phyloP scores from a whole-genome alignment of 37 sponge, comb jelly and placozoan species.

The Tethya wilhelma region DNA sequence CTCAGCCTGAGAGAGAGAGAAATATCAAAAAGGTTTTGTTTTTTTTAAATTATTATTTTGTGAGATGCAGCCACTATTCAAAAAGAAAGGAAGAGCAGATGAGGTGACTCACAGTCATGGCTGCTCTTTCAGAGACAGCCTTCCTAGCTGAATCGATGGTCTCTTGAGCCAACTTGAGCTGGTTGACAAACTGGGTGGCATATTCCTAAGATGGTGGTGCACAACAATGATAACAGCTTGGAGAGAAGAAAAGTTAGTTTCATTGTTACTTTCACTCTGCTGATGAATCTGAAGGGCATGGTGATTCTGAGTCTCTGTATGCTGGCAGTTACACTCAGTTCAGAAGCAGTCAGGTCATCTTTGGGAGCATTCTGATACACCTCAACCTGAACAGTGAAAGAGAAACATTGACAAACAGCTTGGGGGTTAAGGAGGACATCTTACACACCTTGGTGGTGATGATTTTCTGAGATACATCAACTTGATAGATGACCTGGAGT shows the following conservation, averaged over 20 bases:
- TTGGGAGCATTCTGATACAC: background rate
- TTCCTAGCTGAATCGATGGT: constrained; percentile 59
- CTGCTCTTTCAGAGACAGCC: constrained; percentile 44
- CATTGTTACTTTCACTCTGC: constrained; percentile 36
- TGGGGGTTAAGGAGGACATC: background rate
- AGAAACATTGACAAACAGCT: background rate
- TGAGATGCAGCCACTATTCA: background rate
- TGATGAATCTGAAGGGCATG: constrained; percentile 48
- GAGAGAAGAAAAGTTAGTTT: background rate
- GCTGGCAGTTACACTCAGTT: constrained; percentile 34
- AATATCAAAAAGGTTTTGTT: background rate
- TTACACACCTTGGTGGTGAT: constrained; percentile 10
- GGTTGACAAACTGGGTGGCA: constrained; percentile 8
- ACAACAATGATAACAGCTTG: background rate
- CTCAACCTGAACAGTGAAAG: constrained; percentile 11
- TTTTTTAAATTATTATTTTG: background rate
- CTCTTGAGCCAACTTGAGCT: constrained; percentile 41
- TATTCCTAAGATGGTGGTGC: background rate
- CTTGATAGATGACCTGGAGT: constrained; percentile 14
- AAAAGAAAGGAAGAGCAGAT: background rate
- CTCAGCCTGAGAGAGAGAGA: constrained; percentile 22
- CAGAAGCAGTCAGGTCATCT: constrained; percentile 20
- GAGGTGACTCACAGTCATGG: constrained; percentile 45
- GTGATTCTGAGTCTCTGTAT: constrained; percentile 40
- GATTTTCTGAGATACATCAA: constrained; percentile 11